Evolutionary conservation across 2,113 vertebrate species (phyloP).

Genomic region (Vombatus ursinus): DNA sequence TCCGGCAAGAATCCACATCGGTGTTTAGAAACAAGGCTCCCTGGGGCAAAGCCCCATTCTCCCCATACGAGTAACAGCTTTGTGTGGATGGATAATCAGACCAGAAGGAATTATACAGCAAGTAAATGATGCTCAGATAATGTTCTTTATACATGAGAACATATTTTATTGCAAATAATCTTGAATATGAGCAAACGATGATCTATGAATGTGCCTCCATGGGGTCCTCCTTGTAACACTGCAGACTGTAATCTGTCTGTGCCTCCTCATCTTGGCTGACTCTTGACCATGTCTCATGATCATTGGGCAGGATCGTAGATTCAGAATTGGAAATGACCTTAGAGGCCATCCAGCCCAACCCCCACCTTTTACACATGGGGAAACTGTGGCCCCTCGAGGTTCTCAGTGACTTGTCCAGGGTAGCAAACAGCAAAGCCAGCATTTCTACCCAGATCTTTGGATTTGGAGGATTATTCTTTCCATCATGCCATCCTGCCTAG

Average conservation of each 20-base stretch:
- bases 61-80: too few species aligned
- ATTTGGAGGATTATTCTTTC: not conserved
- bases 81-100: too few species aligned
- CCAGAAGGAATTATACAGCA: too few species aligned
- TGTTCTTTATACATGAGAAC: too few species aligned
- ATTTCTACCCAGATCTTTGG: not conserved
- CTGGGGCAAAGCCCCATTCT: too few species aligned
- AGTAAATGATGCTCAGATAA: too few species aligned
- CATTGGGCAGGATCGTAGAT: not conserved
- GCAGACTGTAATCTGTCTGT: not conserved
- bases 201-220: too few species aligned
- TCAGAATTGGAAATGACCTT: not conserved
- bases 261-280: not conserved
- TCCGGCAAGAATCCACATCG: conserved; percentile 69
- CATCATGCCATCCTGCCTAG: not conserved
- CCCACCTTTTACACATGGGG: not conserved
- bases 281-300: not conserved
- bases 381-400: not conserved
- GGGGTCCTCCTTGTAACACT: not conserved
- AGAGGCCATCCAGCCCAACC: not conserved
- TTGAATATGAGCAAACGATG: too few species aligned
- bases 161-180: too few species aligned
- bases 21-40: not conserved
- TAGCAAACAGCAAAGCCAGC: not conserved
- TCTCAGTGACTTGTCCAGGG: not conserved